A percentile compares a stretch with the other conserved stretches of the same genome.
Conservation (phyloP, 1,140 invertebrate genomes). For the Papilio dardanus region DNA sequence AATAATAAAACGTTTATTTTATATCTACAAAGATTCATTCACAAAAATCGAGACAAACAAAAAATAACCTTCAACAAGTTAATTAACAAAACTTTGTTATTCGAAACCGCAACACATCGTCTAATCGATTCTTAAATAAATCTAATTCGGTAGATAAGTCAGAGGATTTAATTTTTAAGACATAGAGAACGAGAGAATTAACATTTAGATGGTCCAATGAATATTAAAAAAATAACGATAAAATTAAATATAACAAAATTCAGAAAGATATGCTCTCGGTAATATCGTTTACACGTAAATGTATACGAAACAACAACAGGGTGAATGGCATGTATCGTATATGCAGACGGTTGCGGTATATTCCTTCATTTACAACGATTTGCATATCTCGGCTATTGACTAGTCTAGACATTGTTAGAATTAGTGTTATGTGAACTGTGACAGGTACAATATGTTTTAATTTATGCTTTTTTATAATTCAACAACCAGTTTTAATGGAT, state of each 20-base stretch:
- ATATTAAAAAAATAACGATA: background rate
- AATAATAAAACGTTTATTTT: background rate
- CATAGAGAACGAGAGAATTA: too few species aligned
- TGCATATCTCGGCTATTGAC: constrained; percentile 66
- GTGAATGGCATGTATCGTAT: constrained; percentile 43
- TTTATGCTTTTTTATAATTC: constrained; percentile 39
- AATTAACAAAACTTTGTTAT: constrained; percentile 10
- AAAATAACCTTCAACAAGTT: constrained; percentile 14
- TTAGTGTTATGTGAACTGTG: constrained; percentile 56
- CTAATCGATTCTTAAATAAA: constrained; percentile 1
- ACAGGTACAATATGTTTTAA: constrained; percentile 48
- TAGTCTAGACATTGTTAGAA: constrained; percentile 64
- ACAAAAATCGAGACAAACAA: constrained; percentile 7
- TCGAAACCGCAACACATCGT: background rate
- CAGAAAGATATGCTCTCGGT: background rate
- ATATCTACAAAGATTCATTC: constrained; percentile 3
- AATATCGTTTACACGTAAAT: constrained; percentile 21
- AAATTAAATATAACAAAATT: background rate
- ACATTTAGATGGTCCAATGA: too few species aligned
- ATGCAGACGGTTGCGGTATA: constrained; percentile 37
- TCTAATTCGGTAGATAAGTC: background rate
- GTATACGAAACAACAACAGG: constrained; percentile 36
- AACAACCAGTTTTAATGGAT: constrained; percentile 22
- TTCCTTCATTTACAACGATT: constrained; percentile 50
- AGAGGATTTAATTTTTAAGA: too few species aligned